Percentiles rank a stretch among this genome's conserved stretches.
phyloP scores from a whole-genome alignment of 2,888 invertebrate species.

The Tenthredo amoena region DNA sequence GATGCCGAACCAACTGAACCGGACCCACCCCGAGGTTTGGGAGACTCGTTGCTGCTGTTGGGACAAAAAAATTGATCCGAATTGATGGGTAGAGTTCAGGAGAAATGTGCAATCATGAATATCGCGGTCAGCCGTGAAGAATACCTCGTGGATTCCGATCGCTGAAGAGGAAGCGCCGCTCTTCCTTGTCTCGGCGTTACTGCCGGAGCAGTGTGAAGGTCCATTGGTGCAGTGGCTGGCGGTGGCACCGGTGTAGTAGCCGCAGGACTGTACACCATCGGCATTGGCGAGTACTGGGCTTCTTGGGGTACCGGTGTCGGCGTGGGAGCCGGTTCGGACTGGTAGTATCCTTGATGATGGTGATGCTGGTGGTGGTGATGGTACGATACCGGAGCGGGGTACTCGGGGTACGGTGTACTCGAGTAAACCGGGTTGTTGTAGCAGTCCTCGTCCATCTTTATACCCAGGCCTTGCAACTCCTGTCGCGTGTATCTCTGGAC shows the following conservation, averaged over 20 bases:
- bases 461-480: conserved; percentile 83
- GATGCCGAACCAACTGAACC: conserved; percentile 74
- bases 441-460: conserved; percentile 94
- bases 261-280: conserved; percentile 72
- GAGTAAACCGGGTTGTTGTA: conserved; percentile 81
- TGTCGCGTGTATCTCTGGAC: conserved; percentile 85
- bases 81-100: conserved; percentile 16
- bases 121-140: background rate
- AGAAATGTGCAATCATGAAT: background rate
- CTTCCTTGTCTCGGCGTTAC: conserved; percentile 84
- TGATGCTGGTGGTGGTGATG: conserved; percentile 64
- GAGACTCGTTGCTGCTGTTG: conserved; percentile 84
- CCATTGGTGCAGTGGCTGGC: conserved; percentile 84
- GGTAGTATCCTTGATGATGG: conserved; percentile 65
- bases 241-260: conserved; percentile 84
- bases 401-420: conserved; percentile 69
- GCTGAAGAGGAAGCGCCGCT: conserved; percentile 88
- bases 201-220: conserved; percentile 82
- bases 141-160: conserved; percentile 88
- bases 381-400: conserved; percentile 66
- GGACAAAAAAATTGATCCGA: conserved; percentile 33
- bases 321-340: conserved; percentile 68
- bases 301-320: conserved; percentile 76
- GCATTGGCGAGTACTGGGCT: conserved; percentile 66
- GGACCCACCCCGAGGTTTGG: conserved; percentile 78